Evolutionary conservation across 2,888 invertebrate genomes (phyloP), one percentile per base, ranked within the genome.

Genomic region (Gymnosoma rotundatum): DNA sequence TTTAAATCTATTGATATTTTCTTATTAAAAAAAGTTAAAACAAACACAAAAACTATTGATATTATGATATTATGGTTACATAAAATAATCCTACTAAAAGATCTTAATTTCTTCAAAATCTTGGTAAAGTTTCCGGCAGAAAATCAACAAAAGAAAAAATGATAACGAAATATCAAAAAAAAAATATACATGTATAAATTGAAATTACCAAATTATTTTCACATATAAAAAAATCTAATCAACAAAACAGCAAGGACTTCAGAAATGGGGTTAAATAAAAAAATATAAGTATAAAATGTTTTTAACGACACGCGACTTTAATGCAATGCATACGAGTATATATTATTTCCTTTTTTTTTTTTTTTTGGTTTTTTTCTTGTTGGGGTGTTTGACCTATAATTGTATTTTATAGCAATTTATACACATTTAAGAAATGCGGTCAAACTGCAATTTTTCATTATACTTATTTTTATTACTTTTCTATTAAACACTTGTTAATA

Each of bases 311-410:
- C 83, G 83, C 83, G 78, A 79, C 60, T 83, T 67, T 45, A 25
- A 56, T 72, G 36, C 20, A 61, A 69, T 75, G 75, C 48, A 81
- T 70, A 58, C 20, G 60, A 36, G 38, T 38, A 38, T 5, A 6
- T 38, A 42, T n/a, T n/a, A 12, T 73, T 32, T 32, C 32, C 7
- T 32, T 32, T 32, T 32, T 5, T 32, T 32, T 32, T 32, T 32
- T 2, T 32, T 32, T 2, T 32, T 32, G 25, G n/a, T n/a, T n/a
- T 32, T 83, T 72, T 66, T 54, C 48, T 50, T 18, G 60, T 60
- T 86, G 74, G 87, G 88, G 89, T 89, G 87, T 88, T 88, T 90
- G 90, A 90, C 90, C 90, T 88, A 90, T 88, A 89, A 90, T 88
- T 86, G 87, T 81, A 74, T 82, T 74, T 81, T 54, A 81, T 70